A percentile compares a stretch with the other conserved stretches of the same genome.
Conservation (phyloP, 2,888 invertebrate genomes). For the Tetragnatha montana region DNA sequence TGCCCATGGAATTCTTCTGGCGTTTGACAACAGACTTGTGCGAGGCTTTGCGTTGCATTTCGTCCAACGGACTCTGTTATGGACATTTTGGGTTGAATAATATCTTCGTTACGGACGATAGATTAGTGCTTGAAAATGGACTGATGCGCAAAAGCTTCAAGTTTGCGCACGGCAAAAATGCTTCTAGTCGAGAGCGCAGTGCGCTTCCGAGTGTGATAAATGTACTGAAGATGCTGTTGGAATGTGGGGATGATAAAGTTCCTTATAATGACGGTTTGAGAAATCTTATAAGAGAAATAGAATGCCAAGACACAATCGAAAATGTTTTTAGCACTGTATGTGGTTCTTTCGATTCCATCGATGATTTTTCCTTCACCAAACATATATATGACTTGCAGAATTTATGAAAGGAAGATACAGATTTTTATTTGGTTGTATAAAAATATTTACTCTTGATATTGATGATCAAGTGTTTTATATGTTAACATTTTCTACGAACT, state of each 20-base stretch:
- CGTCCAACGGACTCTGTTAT: slow-evolving; percentile 60
- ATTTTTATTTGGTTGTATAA: background rate
- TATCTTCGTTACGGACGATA: slow-evolving; percentile 66
- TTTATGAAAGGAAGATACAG: background rate
- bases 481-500: too few relatives aligned
- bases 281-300: slow-evolving; percentile 26
- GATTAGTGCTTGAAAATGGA: slow-evolving; percentile 70
- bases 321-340: slow-evolving; percentile 15
- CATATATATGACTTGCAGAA: slow-evolving; percentile 39
- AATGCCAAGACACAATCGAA: slow-evolving; percentile 18
- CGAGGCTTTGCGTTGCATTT: slow-evolving; percentile 73
- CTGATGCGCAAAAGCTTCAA: slow-evolving; percentile 66
- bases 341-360: background rate
- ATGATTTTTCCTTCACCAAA: slow-evolving; percentile 43
- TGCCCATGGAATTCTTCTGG: slow-evolving; percentile 74
- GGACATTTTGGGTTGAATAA: slow-evolving; percentile 70
- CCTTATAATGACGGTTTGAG: background rate
- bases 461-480: too few relatives aligned
- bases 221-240: slow-evolving; percentile 41
- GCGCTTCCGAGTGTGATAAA: slow-evolving; percentile 18
- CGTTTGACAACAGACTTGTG: slow-evolving; percentile 73
- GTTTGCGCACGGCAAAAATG: slow-evolving; percentile 5
- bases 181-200: slow-evolving; percentile 20
- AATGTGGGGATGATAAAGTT: slow-evolving; percentile 1
- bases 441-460: background rate